phyloP scores from a whole-genome alignment of 2,797 vertebrate genomes.

The Mormyrus proboscirostris region DNA sequence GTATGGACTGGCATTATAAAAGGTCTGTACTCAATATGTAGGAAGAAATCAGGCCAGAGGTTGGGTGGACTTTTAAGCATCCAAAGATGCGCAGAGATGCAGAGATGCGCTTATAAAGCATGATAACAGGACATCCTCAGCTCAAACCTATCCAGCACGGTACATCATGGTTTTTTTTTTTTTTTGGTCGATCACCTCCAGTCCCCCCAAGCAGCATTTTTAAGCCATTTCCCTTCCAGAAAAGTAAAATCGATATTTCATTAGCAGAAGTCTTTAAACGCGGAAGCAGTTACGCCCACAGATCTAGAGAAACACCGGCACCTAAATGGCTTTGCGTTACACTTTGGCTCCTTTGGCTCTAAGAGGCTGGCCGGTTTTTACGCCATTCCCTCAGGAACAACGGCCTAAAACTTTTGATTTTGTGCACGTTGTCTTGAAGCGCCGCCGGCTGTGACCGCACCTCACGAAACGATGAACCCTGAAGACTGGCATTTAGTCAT shows the following conservation, averaged over 20 bases:
- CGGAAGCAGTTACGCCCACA: background rate
- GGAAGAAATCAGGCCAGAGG: background rate
- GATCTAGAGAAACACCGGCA: background rate
- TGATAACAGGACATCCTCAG: background rate
- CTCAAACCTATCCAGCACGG: background rate
- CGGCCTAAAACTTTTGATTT: background rate
- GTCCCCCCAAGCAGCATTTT: background rate
- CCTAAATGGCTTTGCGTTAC: background rate
- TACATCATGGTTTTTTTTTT: background rate
- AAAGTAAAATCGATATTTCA: slow-evolving; percentile 30
- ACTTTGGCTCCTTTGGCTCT: background rate
- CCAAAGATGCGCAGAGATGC: background rate
- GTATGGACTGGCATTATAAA: background rate
- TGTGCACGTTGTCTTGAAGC: background rate
- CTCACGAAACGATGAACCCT: background rate
- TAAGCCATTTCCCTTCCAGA: slow-evolving; percentile 22
- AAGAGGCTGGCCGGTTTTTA: background rate
- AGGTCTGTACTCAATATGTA: background rate
- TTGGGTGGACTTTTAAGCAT: background rate
- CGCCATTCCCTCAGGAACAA: background rate
- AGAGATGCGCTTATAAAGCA: background rate
- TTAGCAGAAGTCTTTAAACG: slow-evolving; percentile 22
- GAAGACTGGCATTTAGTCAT: slow-evolving; percentile 14
- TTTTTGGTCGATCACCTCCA: background rate
- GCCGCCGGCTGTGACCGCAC: background rate